Evolutionary conservation across 2,113 vertebrate species (phyloP).

Genomic region (Cricetomys ansorgei): DNA sequence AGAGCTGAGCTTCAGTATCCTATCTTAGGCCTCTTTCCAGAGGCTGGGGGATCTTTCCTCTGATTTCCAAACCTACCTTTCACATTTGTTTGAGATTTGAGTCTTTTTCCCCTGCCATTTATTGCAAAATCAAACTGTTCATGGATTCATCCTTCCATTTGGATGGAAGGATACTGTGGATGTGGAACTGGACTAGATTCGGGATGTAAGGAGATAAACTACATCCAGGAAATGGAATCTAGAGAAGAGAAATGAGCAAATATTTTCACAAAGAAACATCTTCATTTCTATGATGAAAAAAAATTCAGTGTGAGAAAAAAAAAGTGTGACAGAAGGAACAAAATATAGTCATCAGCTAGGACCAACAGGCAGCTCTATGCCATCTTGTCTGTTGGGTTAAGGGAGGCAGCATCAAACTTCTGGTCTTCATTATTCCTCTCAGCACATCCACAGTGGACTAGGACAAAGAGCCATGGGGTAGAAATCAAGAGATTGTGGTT

Average conservation of each 20-base stretch:
- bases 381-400: not conserved
- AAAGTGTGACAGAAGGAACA: not conserved
- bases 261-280: not conserved
- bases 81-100: not conserved
- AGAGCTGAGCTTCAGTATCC: not conserved
- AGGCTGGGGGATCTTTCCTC: not conserved
- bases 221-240: not conserved
- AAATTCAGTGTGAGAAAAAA: not conserved
- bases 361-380: rapidly evolving
- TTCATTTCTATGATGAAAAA: not conserved
- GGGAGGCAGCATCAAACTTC: rapidly evolving
- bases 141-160: not conserved
- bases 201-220: not conserved
- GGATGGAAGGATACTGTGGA: not conserved
- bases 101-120: not conserved
- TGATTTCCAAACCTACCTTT: not conserved
- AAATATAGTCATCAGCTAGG: not conserved
- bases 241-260: not conserved
- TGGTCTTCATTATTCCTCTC: not conserved
- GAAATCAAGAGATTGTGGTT: not conserved
- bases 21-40: not conserved
- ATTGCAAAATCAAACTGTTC: not conserved
- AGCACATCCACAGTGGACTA: no score
- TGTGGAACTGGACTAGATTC: not conserved
- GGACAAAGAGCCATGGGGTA: not conserved